Evolutionary conservation across 2,888 invertebrate genomes (phyloP).

Genomic region (Pelosia muscerda): DNA sequence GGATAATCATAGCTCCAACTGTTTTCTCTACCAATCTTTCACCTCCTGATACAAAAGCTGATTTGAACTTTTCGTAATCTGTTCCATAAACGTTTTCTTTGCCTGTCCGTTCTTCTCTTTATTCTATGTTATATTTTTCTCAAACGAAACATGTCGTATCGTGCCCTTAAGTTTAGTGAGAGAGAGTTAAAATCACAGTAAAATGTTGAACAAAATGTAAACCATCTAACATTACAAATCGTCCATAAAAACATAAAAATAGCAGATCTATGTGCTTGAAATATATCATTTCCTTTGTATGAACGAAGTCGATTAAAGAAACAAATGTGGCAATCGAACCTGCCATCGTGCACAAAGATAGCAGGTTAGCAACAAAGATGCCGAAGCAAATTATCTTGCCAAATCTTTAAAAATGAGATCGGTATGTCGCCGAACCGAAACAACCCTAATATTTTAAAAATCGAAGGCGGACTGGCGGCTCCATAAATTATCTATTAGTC

Average conservation of each 20-base stretch:
- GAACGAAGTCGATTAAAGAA: slow-evolving; percentile 39
- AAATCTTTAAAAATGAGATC: slow-evolving; percentile 68
- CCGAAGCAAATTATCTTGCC: slow-evolving; percentile 72
- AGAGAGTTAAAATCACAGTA: too few species aligned
- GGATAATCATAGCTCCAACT: too few species aligned
- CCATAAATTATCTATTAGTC: slow-evolving; percentile 85
- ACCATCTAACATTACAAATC: neutral
- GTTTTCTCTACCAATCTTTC: too few species aligned
- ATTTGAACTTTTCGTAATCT: too few species aligned
- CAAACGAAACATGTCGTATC: too few species aligned
- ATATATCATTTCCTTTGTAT: slow-evolving; percentile 39
- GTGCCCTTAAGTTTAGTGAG: too few species aligned
- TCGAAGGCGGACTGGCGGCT: slow-evolving; percentile 67
- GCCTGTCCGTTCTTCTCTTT: too few species aligned
- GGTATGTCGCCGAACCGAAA: slow-evolving; percentile 64
- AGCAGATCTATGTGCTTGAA: neutral
- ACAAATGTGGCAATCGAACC: slow-evolving; percentile 48
- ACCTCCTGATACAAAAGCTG: too few species aligned
- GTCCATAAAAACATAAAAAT: neutral
- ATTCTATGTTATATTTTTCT: too few species aligned
- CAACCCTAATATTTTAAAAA: slow-evolving; percentile 83
- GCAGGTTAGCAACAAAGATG: slow-evolving; percentile 57
- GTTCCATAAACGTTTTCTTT: too few species aligned
- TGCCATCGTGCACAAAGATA: slow-evolving; percentile 30
- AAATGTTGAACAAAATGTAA: neutral